These are phyloP conservation scores for Orthosia gracilis DNA, from an alignment of 2,888 invertebrate species.

Conservation along the genomic window DNA sequence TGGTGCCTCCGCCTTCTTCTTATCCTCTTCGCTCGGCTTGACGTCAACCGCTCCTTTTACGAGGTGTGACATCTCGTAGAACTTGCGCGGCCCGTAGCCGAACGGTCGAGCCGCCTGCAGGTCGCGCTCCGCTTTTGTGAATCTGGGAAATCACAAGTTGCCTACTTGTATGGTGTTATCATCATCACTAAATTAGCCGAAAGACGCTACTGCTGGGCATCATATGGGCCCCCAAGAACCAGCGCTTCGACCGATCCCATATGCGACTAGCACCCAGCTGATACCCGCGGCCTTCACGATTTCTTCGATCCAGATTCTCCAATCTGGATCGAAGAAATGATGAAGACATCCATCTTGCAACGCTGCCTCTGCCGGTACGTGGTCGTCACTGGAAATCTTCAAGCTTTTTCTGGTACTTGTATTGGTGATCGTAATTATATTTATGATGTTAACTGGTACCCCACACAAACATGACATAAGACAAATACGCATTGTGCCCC, in stretches of 20 bases:
- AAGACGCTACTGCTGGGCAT: neutral
- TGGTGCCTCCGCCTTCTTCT: neutral
- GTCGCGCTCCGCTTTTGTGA: slow-evolving; percentile 94
- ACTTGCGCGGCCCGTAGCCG: slow-evolving; percentile 93
- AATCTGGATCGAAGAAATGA: too few species aligned
- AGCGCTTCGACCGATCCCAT: neutral
- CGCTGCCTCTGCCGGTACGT: neutral
- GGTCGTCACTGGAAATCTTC: neutral
- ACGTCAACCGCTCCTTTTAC: slow-evolving; percentile 73
- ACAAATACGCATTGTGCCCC: too few species aligned
- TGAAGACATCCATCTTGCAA: too few species aligned
- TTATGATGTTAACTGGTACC: too few species aligned
- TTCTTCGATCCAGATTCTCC: too few species aligned
- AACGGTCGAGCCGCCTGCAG: slow-evolving; percentile 93
- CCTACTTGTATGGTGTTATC: neutral
- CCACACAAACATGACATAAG: too few species aligned
- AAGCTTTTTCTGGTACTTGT: neutral
- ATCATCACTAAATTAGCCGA: neutral
- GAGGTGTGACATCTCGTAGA: slow-evolving; percentile 89
- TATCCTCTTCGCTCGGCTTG: slow-evolving; percentile 54
- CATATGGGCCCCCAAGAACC: neutral
- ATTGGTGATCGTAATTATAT: neutral
- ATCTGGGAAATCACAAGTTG: slow-evolving; percentile 85
- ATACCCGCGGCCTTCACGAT: too few species aligned
- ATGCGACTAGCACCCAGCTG: neutral